phyloP scores from a whole-genome alignment of 2,888 invertebrate species.

The Scaptomyza tumidula region DNA sequence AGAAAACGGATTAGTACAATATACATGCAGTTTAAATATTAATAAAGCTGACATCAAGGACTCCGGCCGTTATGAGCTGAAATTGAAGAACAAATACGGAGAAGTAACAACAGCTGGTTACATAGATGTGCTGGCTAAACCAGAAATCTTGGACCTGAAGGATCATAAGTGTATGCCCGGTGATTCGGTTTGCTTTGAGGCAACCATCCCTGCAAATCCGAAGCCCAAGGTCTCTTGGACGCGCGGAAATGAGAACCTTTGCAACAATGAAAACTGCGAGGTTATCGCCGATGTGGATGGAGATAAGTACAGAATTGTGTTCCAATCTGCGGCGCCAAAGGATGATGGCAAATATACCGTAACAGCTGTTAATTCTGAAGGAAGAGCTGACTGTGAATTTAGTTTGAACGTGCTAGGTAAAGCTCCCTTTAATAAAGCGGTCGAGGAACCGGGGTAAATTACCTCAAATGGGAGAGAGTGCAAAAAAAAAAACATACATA shows the following conservation, averaged over 20 bases:
- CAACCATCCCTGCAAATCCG: slow-evolving; percentile 94
- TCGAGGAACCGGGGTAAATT: too few species aligned
- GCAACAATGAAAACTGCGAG: slow-evolving; percentile 84
- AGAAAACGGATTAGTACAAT: slow-evolving; percentile 92
- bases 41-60: slow-evolving; percentile 87
- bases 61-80: slow-evolving; percentile 92
- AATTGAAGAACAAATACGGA: slow-evolving; percentile 92
- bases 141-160: slow-evolving; percentile 91
- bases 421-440: too few species aligned
- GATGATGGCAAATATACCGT: slow-evolving; percentile 93
- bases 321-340: slow-evolving; percentile 89
- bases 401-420: slow-evolving; percentile 90
- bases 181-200: slow-evolving; percentile 91
- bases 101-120: slow-evolving; percentile 89
- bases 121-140: slow-evolving; percentile 91
- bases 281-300: slow-evolving; percentile 84
- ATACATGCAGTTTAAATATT: slow-evolving; percentile 89
- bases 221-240: slow-evolving; percentile 94
- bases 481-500: too few species aligned
- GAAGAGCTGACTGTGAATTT: slow-evolving; percentile 89
- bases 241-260: slow-evolving; percentile 83
- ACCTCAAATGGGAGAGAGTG: too few species aligned
- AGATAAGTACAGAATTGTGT: slow-evolving; percentile 87
- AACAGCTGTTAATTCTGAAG: slow-evolving; percentile 91
- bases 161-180: slow-evolving; percentile 91